These are phyloP conservation scores for Teleogryllus occipitalis DNA, from an alignment of 1,140 invertebrate species.

Conservation along the genomic window DNA sequence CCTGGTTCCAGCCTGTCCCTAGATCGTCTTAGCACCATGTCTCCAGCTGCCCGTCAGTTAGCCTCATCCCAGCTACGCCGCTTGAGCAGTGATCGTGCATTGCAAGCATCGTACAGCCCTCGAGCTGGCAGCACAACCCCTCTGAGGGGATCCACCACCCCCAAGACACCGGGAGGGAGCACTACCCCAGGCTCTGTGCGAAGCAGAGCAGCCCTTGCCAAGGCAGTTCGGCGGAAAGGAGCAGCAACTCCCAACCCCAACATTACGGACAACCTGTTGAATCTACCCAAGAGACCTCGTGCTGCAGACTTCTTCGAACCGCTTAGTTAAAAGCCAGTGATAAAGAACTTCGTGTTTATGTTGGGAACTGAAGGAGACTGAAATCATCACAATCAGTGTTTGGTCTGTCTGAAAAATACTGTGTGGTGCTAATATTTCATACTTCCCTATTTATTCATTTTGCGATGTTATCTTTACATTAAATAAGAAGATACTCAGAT, in stretches of 20 bases:
- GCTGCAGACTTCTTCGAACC: slow-evolving; percentile 52
- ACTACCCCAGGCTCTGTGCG: slow-evolving; percentile 25
- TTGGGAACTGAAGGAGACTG: too few relatives aligned
- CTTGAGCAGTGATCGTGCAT: slow-evolving; percentile 40
- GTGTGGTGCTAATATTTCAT: too few relatives aligned
- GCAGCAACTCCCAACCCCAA: slow-evolving; percentile 36
- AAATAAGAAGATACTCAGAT: too few relatives aligned
- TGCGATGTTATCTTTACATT: too few relatives aligned
- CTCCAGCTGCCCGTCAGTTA: slow-evolving; percentile 82
- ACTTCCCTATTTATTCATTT: too few relatives aligned
- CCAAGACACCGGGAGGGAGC: slow-evolving; percentile 23
- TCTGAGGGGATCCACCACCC: slow-evolving; percentile 34
- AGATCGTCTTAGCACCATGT: slow-evolving; percentile 81
- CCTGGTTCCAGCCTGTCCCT: slow-evolving; percentile 49
- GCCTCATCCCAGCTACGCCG: slow-evolving; percentile 54
- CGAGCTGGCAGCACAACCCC: slow-evolving; percentile 28
- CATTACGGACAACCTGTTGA: slow-evolving; percentile 67
- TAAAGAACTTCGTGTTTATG: too few relatives aligned
- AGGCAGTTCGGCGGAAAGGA: slow-evolving; percentile 28
- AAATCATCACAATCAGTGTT: too few relatives aligned
- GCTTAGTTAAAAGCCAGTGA: background rate
- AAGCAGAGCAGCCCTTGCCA: slow-evolving; percentile 21
- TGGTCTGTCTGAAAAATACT: too few relatives aligned
- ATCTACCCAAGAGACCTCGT: slow-evolving; percentile 56
- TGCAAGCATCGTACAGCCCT: slow-evolving; percentile 47